These are phyloP conservation scores for Scartelaos histophorus DNA, from an alignment of 2,113 vertebrate genomes.

Conservation along the genomic window DNA sequence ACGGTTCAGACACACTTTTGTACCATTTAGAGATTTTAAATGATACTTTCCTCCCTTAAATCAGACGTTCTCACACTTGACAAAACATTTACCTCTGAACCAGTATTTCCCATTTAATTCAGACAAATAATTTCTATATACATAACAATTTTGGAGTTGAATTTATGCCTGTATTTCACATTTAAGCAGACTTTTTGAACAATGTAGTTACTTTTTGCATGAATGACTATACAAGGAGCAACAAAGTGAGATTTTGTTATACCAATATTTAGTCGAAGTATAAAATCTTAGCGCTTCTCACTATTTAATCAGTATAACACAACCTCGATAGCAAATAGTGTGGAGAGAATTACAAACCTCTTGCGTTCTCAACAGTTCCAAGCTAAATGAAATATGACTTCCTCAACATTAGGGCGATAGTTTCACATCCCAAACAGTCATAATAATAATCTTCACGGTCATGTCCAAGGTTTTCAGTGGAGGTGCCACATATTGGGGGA, in stretches of 20 bases:
- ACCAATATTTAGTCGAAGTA: no score
- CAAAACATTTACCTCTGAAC: background rate
- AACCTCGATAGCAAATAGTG: background rate
- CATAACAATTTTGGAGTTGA: no score
- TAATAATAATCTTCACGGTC: background rate
- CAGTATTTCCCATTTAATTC: no score
- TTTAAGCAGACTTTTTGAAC: no score
- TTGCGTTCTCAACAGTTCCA: background rate
- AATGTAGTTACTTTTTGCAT: no score
- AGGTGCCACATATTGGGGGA: conserved; percentile 14
- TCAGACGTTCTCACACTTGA: no score
- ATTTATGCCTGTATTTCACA: no score
- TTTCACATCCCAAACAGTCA: background rate
- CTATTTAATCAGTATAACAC: background rate
- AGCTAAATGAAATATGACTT: background rate
- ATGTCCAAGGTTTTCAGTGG: conserved; percentile 11
- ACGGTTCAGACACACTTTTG: background rate
- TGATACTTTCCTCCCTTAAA: no score
- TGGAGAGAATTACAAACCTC: background rate
- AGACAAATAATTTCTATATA: no score
- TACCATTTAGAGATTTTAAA: background rate
- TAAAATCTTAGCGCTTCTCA: background rate
- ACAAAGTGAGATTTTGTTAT: no score
- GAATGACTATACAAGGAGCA: no score
- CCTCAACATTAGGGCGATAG: background rate